Percentiles rank a stretch among this genome's conserved stretches.
Evolutionary conservation across 1,140 invertebrate species (phyloP).

Genomic region (Augochlora pura): DNA sequence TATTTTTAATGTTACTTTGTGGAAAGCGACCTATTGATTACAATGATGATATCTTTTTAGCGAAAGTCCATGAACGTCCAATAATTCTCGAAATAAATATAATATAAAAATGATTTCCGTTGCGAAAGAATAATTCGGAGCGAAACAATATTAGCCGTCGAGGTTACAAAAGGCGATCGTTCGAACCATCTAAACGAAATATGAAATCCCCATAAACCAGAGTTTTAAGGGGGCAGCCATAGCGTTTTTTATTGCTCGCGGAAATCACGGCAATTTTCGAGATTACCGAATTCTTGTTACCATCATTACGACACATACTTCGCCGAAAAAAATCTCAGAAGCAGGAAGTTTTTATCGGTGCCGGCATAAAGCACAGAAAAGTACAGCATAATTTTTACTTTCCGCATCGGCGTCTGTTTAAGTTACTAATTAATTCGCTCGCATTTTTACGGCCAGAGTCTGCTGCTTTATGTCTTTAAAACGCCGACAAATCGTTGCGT

Average conservation of each 20-base stretch:
- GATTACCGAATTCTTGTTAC: conserved; percentile 29
- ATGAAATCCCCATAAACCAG: conserved; percentile 42
- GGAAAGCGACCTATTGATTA: no score
- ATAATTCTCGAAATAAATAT: no score
- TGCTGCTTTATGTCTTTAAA: no score
- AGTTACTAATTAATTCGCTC: background rate
- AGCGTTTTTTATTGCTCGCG: background rate
- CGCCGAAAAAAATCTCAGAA: background rate
- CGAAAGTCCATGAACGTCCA: no score
- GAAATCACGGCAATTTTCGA: conserved; percentile 49
- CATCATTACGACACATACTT: conserved; percentile 33
- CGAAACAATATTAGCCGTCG: background rate
- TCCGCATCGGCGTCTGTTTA: background rate
- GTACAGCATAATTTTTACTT: background rate
- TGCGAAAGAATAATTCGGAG: no score
- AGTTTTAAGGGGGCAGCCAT: background rate
- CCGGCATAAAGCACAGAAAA: background rate
- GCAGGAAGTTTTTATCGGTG: conserved; percentile 18
- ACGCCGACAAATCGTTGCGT: background rate
- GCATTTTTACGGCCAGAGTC: no score
- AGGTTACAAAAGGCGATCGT: background rate
- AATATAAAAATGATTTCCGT: no score
- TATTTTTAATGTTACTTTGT: no score
- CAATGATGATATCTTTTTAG: no score
- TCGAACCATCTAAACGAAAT: conserved; percentile 38